Evolutionary conservation across 2,888 invertebrate genomes (phyloP).

Genomic region (Tolmerus cingulatus): DNA sequence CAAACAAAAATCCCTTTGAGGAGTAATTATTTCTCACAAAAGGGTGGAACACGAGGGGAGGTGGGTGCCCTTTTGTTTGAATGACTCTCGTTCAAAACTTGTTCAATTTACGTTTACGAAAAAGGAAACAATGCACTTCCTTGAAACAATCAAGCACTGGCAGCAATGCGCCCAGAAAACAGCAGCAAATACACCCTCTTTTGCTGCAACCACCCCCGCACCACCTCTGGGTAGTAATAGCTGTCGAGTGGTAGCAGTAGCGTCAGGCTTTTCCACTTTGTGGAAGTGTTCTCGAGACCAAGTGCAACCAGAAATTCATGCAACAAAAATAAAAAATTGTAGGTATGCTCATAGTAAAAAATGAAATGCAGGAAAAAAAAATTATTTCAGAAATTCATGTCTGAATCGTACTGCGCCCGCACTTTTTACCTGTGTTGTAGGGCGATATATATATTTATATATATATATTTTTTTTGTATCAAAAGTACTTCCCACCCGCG

Average conservation of each 20-base stretch:
- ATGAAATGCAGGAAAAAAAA: background rate
- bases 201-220: background rate
- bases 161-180: background rate
- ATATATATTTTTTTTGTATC: background rate
- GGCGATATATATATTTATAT: background rate
- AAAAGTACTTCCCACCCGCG: background rate
- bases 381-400: slow-evolving; percentile 7
- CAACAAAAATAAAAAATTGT: background rate
- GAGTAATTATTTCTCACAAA: background rate
- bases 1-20: background rate
- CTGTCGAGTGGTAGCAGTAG: background rate
- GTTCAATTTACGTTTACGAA: background rate
- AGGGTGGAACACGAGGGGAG: background rate
- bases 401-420: background rate
- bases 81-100: background rate
- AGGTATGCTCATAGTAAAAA: background rate
- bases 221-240: background rate
- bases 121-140: background rate
- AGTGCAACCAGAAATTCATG: slow-evolving; percentile 25
- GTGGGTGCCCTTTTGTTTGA: background rate
- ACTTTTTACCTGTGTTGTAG: background rate
- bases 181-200: background rate
- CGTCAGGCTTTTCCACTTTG: slow-evolving; percentile 6
- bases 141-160: background rate
- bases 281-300: background rate